These are phyloP conservation scores for Amphiduros pacificus DNA, from an alignment of 2,888 invertebrate species.

Conservation along the genomic window DNA sequence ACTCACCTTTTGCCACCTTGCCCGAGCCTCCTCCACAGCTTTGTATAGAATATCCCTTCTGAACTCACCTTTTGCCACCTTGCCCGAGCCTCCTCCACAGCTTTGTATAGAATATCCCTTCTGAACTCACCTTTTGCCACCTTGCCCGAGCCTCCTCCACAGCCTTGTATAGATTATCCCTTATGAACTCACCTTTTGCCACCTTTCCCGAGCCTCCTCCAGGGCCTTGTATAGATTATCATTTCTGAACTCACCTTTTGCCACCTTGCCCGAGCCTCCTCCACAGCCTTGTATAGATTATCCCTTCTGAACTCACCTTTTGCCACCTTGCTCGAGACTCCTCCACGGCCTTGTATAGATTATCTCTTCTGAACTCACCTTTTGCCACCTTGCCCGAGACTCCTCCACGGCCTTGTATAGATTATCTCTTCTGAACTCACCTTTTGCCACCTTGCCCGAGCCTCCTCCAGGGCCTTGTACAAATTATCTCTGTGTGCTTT, in stretches of 20 bases:
- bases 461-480: slow-evolving; percentile 24
- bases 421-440: slow-evolving; percentile 11
- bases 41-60: slow-evolving; percentile 12
- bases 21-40: slow-evolving; percentile 24
- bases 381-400: slow-evolving; percentile 20
- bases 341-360: slow-evolving; percentile 20
- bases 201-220: slow-evolving; percentile 20
- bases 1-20: slow-evolving; percentile 24
- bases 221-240: slow-evolving; percentile 20
- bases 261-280: slow-evolving; percentile 24
- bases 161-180: slow-evolving; percentile 15
- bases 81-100: slow-evolving; percentile 23
- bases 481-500: slow-evolving; percentile 16
- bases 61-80: slow-evolving; percentile 26
- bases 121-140: slow-evolving; percentile 27
- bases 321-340: slow-evolving; percentile 23
- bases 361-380: slow-evolving; percentile 23
- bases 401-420: slow-evolving; percentile 23
- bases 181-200: slow-evolving; percentile 27
- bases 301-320: slow-evolving; percentile 22
- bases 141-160: slow-evolving; percentile 22
- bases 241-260: slow-evolving; percentile 16
- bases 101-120: slow-evolving; percentile 13
- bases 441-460: slow-evolving; percentile 23
- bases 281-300: slow-evolving; percentile 19